phyloP scores from a whole-genome alignment of 2,888 invertebrate species.

The Scaptomyza caliginosa region DNA sequence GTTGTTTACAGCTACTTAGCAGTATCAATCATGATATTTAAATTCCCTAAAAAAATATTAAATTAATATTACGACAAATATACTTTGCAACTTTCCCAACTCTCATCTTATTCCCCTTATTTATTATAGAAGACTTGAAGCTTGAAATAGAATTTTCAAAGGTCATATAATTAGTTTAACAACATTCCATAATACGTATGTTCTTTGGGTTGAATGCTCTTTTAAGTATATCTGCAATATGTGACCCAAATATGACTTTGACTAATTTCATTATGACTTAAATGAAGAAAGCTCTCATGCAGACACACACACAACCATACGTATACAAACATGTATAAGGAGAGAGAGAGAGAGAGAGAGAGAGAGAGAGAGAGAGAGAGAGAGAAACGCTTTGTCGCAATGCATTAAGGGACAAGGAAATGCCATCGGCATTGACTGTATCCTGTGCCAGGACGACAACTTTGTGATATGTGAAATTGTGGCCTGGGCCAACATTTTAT shows the following conservation, averaged over 20 bases:
- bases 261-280: constrained; percentile 63
- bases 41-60: too few relatives aligned
- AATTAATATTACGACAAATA: too few relatives aligned
- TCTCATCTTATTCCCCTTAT: too few relatives aligned
- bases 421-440: constrained; percentile 58
- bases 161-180: background rate
- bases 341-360: too few relatives aligned
- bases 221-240: constrained; percentile 53
- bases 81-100: too few relatives aligned
- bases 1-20: too few relatives aligned
- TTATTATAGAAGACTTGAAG: background rate
- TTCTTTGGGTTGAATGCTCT: constrained; percentile 21
- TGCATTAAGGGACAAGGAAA: constrained; percentile 50
- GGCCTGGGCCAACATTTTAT: constrained; percentile 75
- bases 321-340: too few relatives aligned
- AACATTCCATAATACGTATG: background rate
- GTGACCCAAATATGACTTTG: constrained; percentile 45
- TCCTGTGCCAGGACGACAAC: constrained; percentile 54
- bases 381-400: constrained; percentile 37
- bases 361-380: too few relatives aligned
- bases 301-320: background rate
- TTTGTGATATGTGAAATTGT: constrained; percentile 68
- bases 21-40: too few relatives aligned
- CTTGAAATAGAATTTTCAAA: background rate
- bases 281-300: constrained; percentile 37